Percentiles rank a stretch among this genome's conserved stretches.
These are phyloP conservation scores for Harpegnathos saltator DNA, from an alignment of 1,140 invertebrate genomes.

Conservation along the genomic window DNA sequence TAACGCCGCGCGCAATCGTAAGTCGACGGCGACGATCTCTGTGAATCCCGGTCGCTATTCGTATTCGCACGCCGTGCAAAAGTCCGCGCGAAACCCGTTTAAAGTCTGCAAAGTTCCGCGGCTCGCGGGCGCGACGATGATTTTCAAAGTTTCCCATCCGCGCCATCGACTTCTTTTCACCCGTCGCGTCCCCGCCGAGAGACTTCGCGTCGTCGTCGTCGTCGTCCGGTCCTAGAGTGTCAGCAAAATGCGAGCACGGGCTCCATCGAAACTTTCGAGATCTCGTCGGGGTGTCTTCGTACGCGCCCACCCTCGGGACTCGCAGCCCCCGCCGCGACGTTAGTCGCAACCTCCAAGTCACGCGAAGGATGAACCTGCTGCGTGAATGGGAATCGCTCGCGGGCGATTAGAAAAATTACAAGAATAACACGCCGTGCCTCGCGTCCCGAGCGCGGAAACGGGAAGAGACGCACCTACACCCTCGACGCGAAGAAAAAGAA, in stretches of 20 bases:
- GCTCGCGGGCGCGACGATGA: constrained; percentile 34
- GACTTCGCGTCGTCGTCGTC: constrained; percentile 17
- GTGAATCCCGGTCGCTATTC: constrained; percentile 50
- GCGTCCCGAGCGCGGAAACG: constrained; percentile 11
- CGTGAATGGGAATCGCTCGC: not conserved
- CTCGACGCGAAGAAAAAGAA: constrained; percentile 22
- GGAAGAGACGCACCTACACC: not conserved
- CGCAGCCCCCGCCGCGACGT: constrained; percentile 13
- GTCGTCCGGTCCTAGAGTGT: constrained; percentile 5
- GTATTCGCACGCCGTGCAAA: constrained; percentile 52
- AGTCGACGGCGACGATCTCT: constrained; percentile 20
- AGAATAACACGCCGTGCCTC: constrained; percentile 10
- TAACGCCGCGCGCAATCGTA: constrained; percentile 20
- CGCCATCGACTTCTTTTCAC: constrained; percentile 18
- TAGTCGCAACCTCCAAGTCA: too few species aligned
- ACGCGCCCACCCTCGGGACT: too few species aligned
- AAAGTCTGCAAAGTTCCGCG: constrained; percentile 52
- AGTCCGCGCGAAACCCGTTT: constrained; percentile 47
- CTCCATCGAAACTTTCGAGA: constrained; percentile 56
- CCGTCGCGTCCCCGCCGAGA: not conserved
- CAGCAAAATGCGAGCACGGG: constrained; percentile 10
- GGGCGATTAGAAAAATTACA: constrained; percentile 3
- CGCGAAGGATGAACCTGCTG: constrained; percentile 5
- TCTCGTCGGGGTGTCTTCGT: not conserved
- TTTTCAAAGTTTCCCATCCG: constrained; percentile 41